These are phyloP conservation scores for Sciurus vulgaris DNA, from an alignment of 2,797 vertebrate species.

Conservation along the genomic window DNA sequence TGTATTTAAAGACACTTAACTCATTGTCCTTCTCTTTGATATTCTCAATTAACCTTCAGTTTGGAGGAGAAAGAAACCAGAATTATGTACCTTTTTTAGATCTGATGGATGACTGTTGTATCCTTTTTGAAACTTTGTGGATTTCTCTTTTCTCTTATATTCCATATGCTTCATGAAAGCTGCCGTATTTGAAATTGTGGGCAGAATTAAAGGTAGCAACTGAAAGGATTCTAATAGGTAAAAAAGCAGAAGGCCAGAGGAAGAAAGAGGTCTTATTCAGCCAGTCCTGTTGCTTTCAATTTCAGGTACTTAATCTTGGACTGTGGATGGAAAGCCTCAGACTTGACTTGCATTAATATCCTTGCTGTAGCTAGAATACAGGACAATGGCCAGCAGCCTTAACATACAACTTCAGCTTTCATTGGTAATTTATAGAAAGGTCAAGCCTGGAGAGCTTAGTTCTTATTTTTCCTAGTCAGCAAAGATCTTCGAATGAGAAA, in stretches of 20 bases:
- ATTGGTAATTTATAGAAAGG: not conserved
- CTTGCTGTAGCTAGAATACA: not conserved
- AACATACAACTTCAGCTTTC: not conserved
- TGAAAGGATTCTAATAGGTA: not conserved
- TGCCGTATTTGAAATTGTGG: constrained; percentile 10
- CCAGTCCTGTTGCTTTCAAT: not conserved
- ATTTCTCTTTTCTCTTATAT: constrained; percentile 47
- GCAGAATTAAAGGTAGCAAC: constrained; percentile 18
- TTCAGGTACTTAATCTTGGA: not conserved
- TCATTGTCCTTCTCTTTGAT: constrained; percentile 27
- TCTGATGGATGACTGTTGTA: not conserved
- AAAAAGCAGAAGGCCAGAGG: not conserved
- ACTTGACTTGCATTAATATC: not conserved
- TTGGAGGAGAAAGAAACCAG: constrained; percentile 37
- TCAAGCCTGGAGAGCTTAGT: not conserved
- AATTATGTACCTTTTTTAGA: not conserved
- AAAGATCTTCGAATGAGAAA: constrained; percentile 47
- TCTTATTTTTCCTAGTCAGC: constrained; percentile 25
- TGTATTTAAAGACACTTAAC: not conserved
- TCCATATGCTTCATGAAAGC: not conserved
- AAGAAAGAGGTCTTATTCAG: not conserved
- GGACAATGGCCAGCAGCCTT: not conserved
- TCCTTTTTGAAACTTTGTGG: constrained; percentile 5
- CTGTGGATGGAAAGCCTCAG: not conserved
- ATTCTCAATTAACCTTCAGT: constrained; percentile 49